Evolutionary conservation across 1,140 invertebrate genomes (phyloP).

Genomic region (Globodera rostochiensis): DNA sequence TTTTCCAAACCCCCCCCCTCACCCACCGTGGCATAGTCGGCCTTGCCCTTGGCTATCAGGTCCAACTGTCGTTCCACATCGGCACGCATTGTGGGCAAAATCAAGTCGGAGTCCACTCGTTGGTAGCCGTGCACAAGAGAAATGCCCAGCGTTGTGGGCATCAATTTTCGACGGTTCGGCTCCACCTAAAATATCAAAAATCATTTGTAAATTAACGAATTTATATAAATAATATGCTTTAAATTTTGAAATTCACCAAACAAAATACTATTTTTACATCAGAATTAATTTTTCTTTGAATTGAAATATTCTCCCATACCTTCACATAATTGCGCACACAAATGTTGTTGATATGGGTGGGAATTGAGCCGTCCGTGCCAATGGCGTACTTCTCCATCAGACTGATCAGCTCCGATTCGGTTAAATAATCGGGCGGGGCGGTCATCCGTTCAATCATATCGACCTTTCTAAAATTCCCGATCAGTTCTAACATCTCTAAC

Average conservation of each 20-base stretch:
- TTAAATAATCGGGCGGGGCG: conserved; percentile 91
- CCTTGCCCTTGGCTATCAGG: conserved; percentile 87
- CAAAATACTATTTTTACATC: background rate
- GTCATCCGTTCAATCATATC: conserved; percentile 87
- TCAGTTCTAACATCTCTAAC: too few relatives aligned
- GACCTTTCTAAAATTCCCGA: conserved; percentile 66
- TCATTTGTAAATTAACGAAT: background rate
- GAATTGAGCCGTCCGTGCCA: conserved; percentile 97
- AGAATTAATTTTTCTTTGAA: background rate
- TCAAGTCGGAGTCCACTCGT: conserved; percentile 92
- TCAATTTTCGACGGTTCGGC: conserved; percentile 61
- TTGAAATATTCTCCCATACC: conserved; percentile 65
- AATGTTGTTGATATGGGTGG: conserved; percentile 99
- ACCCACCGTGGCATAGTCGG: conserved; percentile 74
- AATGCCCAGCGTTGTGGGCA: conserved; percentile 76
- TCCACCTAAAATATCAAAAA: conserved; percentile 42
- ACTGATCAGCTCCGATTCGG: conserved; percentile 95
- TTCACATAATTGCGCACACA: conserved; percentile 94
- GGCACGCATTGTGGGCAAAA: conserved; percentile 90
- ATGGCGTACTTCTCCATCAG: conserved; percentile 99
- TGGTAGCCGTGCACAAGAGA: conserved; percentile 92
- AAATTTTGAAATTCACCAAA: background rate
- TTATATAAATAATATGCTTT: background rate
- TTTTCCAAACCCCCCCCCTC: conserved; percentile 24
- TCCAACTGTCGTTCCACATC: conserved; percentile 94